A percentile compares a stretch with the other conserved stretches of the same genome.
Evolutionary conservation across 2,888 invertebrate genomes (phyloP).

Genomic region (Ophion costatus): DNA sequence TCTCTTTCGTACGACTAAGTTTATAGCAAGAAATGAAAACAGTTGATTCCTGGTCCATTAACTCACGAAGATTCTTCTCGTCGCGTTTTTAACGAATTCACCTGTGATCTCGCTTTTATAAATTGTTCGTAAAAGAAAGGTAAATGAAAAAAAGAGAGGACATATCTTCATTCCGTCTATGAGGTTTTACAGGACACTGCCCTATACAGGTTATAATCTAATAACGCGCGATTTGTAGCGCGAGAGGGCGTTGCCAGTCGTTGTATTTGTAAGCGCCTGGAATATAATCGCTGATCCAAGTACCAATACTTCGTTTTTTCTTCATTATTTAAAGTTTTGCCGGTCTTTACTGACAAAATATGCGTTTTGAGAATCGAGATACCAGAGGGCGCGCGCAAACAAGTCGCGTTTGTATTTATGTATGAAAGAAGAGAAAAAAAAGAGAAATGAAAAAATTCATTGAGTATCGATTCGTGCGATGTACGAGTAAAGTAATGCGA

Average conservation of each 20-base stretch:
- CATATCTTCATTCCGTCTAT: slow-evolving; percentile 66
- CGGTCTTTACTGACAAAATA: neutral
- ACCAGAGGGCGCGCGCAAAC: slow-evolving; percentile 5
- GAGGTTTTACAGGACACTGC: slow-evolving; percentile 65
- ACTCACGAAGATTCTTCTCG: slow-evolving; percentile 23
- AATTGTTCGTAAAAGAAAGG: slow-evolving; percentile 31
- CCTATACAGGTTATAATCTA: slow-evolving; percentile 61
- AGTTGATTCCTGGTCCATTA: neutral
- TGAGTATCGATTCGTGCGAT: slow-evolving; percentile 55
- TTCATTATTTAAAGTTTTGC: slow-evolving; percentile 32
- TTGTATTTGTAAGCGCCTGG: slow-evolving; percentile 51
- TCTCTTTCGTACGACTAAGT: neutral
- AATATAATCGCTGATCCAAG: slow-evolving; percentile 52
- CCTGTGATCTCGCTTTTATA: slow-evolving; percentile 48
- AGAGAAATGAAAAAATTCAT: slow-evolving; percentile 39
- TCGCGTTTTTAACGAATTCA: slow-evolving; percentile 32
- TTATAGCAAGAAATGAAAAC: neutral
- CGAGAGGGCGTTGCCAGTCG: slow-evolving; percentile 43
- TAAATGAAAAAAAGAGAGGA: slow-evolving; percentile 36
- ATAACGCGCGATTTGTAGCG: slow-evolving; percentile 53
- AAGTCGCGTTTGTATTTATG: slow-evolving; percentile 62
- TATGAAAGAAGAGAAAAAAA: slow-evolving; percentile 22
- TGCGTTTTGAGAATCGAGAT: slow-evolving; percentile 21
- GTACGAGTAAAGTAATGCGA: slow-evolving; percentile 52
- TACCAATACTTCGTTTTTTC: slow-evolving; percentile 7